Conservation (phyloP, 2,888 invertebrate species). For the Clostera curtula region DNA sequence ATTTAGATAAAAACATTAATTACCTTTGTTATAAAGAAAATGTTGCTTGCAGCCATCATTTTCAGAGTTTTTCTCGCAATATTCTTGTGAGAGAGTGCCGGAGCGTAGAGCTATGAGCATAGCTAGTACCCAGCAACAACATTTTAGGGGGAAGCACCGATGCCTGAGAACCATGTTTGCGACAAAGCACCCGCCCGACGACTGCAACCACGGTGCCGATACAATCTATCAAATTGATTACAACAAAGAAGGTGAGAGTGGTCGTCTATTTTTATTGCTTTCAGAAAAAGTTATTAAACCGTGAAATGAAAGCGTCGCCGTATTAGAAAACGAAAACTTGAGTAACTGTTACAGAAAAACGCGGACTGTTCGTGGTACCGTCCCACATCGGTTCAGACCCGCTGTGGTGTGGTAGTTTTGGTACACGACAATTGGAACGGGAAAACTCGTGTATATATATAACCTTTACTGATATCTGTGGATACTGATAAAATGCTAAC, state of each 20-base stretch:
- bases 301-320: conserved; percentile 56
- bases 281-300: conserved; percentile 42
- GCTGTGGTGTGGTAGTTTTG: no score
- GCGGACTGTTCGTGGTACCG: conserved; percentile 9
- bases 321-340: conserved; percentile 29
- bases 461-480: no score
- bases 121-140: conserved; percentile 38
- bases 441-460: no score
- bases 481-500: no score
- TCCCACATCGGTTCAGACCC: no score
- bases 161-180: conserved; percentile 46
- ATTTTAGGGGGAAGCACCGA: conserved; percentile 36
- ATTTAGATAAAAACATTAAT: no score
- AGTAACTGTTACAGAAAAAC: conserved; percentile 22
- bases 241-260: conserved; percentile 41
- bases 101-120: conserved; percentile 32
- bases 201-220: conserved; percentile 31
- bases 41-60: conserved; percentile 28
- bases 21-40: conserved; percentile 35
- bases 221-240: conserved; percentile 46
- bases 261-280: conserved; percentile 33
- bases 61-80: conserved; percentile 33
- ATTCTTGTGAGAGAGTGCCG: conserved; percentile 35
- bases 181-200: conserved; percentile 27
- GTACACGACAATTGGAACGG: no score